Base-by-base conservation (phyloP, 2,888 invertebrate genomes). In the Platerodrilus igneus region DNA sequence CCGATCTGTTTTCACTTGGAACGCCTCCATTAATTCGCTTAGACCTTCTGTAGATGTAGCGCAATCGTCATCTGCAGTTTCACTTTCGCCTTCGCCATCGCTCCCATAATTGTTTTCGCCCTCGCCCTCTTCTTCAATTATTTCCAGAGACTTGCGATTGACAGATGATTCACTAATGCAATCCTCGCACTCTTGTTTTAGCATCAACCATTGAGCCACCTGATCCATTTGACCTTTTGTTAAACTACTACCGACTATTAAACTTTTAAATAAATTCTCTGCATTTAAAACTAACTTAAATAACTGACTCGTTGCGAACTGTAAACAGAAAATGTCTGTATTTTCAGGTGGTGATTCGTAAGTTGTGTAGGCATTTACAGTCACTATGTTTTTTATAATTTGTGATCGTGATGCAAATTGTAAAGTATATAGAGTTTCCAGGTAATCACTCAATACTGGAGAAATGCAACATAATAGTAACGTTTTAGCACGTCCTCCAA, bases 131-230 rank as follows among this genome's bases (percentile, higher is more conserved):
- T 76, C 76, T 51, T 76, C 75, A 17, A 77, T 77, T 50, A 72
- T 64, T 50, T 75, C 76, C 22, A 77, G 59, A 5, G 74, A 73
- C 45, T 73, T 62, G 33, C 71, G 68, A 0, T 69, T 67, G 51
- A 72, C 74, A n/a, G 74, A 74, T 7, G 66, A 65, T 37, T 72
- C 72, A 30, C 77, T 78, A 28, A 85, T 73, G 60, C 88, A 88
- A 59, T 89, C 88, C 64, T 89, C 87, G 66, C 87, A 89, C 66
- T 90, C 90, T 52, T 88, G 87, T 59, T 89, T 89, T 45, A 88
- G 69, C 56, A 84, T 86, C 10, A 90, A 69, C 90, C 90, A 90
- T 52, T 86, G 83, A 58, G 85, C 78, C 27, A 83, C 80, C 67
- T 86, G 86, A 57, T 83, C 84, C 49, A 82, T 76, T 60, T 87